phyloP scores from a whole-genome alignment of 2,113 vertebrate species.

The Scartelaos histophorus region DNA sequence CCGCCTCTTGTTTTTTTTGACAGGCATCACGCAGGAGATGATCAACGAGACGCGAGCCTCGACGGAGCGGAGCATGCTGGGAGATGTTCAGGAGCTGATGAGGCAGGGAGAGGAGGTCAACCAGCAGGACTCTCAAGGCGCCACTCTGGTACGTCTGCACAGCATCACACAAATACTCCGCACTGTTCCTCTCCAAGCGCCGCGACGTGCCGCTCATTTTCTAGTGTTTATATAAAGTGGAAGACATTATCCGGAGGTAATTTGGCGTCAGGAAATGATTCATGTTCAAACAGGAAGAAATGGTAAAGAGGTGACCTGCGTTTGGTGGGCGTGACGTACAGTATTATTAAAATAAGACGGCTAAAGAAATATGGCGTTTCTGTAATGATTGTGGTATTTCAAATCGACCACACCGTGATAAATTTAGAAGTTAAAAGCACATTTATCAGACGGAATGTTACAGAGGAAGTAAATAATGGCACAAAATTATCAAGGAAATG shows the following conservation, averaged over 20 bases:
- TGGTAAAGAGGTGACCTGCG: neutral
- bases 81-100: constrained; percentile 88
- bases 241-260: neutral
- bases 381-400: neutral
- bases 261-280: neutral
- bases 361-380: neutral
- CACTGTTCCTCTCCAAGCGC: too few relatives aligned
- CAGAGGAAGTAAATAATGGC: neutral
- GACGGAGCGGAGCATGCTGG: constrained; percentile 88
- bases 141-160: constrained; percentile 86
- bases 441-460: neutral
- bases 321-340: neutral
- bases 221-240: neutral
- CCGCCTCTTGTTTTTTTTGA: constrained; percentile 36
- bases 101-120: constrained; percentile 86
- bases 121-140: constrained; percentile 88
- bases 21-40: constrained; percentile 97
- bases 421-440: neutral
- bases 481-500: neutral
- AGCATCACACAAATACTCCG: neutral
- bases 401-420: neutral
- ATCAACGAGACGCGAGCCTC: constrained; percentile 94
- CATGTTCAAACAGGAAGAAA: neutral
- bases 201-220: neutral
- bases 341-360: neutral